Evolutionary conservation across 2,797 vertebrate species (phyloP), one percentile per base, ranked within the genome.

Genomic region (Anas bahamensis): DNA sequence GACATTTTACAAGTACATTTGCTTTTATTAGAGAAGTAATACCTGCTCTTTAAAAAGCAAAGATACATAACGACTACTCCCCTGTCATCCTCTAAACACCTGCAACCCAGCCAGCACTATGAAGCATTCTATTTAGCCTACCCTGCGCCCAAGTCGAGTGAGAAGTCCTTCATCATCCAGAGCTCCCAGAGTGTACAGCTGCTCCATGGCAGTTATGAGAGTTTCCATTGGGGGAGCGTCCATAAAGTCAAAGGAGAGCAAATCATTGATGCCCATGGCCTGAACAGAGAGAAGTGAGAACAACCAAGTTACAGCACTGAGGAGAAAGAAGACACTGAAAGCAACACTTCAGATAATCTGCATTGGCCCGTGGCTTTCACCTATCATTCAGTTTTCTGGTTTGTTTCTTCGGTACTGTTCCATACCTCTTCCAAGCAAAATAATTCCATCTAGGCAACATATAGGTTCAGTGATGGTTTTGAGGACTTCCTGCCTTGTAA

Each of bases 201-300:
- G 99, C 96, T 99, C 99, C 99, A 99, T 99, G 93, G 99, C 99
- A 11, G 99, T 99, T 97, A 99, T 99, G 46, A 99, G 98, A 6
- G 99, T 99, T 97, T 99, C 99, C 99, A 99, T 99, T 2, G 99
- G 99, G 1, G 99, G 99, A 59, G 99, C 99, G 44, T 99, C 99
- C 99, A 99, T 99, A 78, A 99, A 99, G 98, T 99, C 99, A 74
- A 99, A 99, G 13, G 99, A 99, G 48, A 99, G 98, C 64, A 99
- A 97, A 96, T 99, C 99, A 9, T 99, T 99, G 98, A 99, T 99
- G 76, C 99, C 99, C 99, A 99, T 99, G 6, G 99, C 99, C 99
- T 99, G 96, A 71, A 85, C 8, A 74, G 46, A 89, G 5, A 55
- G 15, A 80, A 48, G 3, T 31, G 55, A 94, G 65, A 83, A 70